Conservation (phyloP, 2,888 invertebrate genomes). For the Mythimna lalbum region DNA sequence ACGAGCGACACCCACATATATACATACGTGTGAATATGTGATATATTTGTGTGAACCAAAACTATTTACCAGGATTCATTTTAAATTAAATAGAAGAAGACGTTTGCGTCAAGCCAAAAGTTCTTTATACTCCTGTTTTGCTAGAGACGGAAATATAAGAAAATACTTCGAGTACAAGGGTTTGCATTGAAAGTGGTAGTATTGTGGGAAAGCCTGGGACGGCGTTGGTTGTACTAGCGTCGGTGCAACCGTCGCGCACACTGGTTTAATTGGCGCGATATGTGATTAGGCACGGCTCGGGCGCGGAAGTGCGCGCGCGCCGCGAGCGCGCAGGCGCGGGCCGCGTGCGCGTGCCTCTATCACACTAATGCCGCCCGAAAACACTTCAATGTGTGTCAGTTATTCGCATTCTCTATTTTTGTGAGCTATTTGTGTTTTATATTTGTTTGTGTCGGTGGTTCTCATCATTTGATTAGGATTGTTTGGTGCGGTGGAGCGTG, state of each 20-base stretch:
- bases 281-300: constrained; percentile 39
- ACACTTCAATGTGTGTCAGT: constrained; percentile 79
- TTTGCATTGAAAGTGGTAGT: neutral
- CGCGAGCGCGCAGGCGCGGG: constrained; percentile 19
- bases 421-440: constrained; percentile 77
- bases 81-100: constrained; percentile 21
- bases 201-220: neutral
- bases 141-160: neutral
- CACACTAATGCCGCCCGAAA: constrained; percentile 72
- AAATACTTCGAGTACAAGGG: neutral
- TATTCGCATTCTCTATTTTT: constrained; percentile 80
- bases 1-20: constrained; percentile 82
- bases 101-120: neutral
- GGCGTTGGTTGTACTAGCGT: neutral
- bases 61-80: constrained; percentile 50
- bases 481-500: constrained; percentile 35
- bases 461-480: constrained; percentile 67
- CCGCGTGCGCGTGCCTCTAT: constrained; percentile 49
- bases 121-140: neutral
- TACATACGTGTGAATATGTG: constrained; percentile 35
- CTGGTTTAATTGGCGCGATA: constrained; percentile 51
- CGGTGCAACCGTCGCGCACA: neutral
- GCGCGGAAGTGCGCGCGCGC: constrained; percentile 49
- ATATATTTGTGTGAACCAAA: constrained; percentile 17
- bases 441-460: constrained; percentile 73